Conservation (phyloP, 2,888 invertebrate genomes). For the Amphiduros pacificus region DNA sequence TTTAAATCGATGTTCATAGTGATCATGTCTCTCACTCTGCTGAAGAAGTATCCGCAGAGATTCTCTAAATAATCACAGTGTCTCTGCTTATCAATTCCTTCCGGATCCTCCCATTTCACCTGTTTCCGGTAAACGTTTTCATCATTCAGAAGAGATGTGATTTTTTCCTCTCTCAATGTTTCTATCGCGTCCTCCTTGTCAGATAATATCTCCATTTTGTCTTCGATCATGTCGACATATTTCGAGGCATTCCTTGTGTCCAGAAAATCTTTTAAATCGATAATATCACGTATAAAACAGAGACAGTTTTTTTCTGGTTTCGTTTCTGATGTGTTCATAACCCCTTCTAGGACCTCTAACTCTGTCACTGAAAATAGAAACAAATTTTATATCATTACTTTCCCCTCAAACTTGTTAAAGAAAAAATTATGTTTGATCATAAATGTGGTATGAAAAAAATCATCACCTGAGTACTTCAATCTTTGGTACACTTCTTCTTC, state of each 20-base stretch:
- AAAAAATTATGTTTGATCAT: not conserved
- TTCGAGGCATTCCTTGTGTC: conserved; percentile 26
- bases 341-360: too few species aligned
- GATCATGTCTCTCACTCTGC: conserved; percentile 33
- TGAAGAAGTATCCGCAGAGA: conserved; percentile 37
- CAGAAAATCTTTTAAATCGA: conserved; percentile 12
- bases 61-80: conserved; percentile 38
- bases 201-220: conserved; percentile 24
- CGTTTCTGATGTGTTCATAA: too few species aligned
- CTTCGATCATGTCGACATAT: conserved; percentile 35
- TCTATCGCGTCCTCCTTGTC: conserved; percentile 36
- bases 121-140: conserved; percentile 14
- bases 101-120: conserved; percentile 37
- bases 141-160: conserved; percentile 21
- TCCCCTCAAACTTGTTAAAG: not conserved
- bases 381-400: not conserved
- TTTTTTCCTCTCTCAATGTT: conserved; percentile 33
- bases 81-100: conserved; percentile 36
- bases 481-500: conserved; percentile 30
- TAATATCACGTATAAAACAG: conserved; percentile 16
- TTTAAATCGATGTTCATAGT: conserved; percentile 32
- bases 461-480: conserved; percentile 33
- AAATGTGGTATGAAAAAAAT: not conserved
- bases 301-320: conserved; percentile 17
- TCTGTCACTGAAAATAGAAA: not conserved